phyloP scores from a whole-genome alignment of 2,888 invertebrate genomes.

The Amiota minor region DNA sequence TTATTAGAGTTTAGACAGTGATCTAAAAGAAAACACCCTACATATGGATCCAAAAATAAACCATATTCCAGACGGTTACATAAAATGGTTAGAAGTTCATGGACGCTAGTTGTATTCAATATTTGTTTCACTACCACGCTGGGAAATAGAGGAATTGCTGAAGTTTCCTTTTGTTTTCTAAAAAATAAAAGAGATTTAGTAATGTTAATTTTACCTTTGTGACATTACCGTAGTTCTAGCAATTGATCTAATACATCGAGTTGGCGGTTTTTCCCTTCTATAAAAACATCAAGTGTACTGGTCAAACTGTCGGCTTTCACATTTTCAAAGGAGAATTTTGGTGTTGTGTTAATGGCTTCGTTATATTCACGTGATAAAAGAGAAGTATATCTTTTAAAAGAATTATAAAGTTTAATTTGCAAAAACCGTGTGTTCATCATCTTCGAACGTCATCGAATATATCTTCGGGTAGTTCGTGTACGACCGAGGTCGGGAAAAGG shows the following conservation, averaged over 20 bases:
- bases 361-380: conserved; percentile 54
- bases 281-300: conserved; percentile 50
- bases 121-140: conserved; percentile 54
- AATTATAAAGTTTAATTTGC: not conserved
- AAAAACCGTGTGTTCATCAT: no score
- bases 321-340: conserved; percentile 4
- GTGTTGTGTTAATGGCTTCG: conserved; percentile 44
- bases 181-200: not conserved
- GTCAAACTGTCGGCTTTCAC: not conserved
- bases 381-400: conserved; percentile 45
- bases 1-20: conserved; percentile 81
- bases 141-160: conserved; percentile 48
- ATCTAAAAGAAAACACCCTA: conserved; percentile 87
- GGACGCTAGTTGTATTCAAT: conserved; percentile 66
- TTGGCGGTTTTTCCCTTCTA: conserved; percentile 50
- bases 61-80: conserved; percentile 91
- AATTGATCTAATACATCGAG: conserved; percentile 54
- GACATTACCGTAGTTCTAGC: conserved; percentile 45
- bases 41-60: conserved; percentile 88
- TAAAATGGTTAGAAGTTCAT: conserved; percentile 81
- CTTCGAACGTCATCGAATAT: no score
- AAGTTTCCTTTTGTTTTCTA: conserved; percentile 53
- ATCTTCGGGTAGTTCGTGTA: no score
- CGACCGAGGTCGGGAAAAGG: no score
- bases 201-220: not conserved